Evolutionary conservation across 1,140 invertebrate genomes (phyloP).

Genomic region (Heliconius eleuchia): DNA sequence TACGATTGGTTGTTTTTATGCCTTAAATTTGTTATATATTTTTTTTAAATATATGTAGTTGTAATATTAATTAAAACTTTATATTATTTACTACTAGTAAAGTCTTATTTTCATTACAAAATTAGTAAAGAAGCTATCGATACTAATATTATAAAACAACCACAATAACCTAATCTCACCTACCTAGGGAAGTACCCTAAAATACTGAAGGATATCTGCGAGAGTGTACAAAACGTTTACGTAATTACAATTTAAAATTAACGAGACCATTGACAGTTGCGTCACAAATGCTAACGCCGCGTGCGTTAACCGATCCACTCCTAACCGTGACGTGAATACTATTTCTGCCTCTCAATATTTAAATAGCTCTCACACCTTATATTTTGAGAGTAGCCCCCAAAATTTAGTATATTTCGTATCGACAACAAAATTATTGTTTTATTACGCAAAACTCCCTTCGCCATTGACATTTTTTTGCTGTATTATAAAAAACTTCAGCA

Average conservation of each 20-base stretch:
- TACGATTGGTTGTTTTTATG: too few species aligned
- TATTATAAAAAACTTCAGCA: constrained; percentile 12
- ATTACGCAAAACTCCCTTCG: constrained; percentile 42
- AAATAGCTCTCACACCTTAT: constrained; percentile 61
- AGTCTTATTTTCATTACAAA: too few species aligned
- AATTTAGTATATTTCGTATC: constrained; percentile 34
- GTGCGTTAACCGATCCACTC: constrained; percentile 50
- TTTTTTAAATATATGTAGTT: too few species aligned
- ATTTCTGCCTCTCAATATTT: constrained; percentile 65
- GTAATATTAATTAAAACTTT: too few species aligned
- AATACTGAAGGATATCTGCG: background rate
- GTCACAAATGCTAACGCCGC: constrained; percentile 27
- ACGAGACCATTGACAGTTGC: constrained; percentile 18
- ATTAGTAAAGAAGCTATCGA: too few species aligned
- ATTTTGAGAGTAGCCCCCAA: constrained; percentile 61
- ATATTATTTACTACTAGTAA: too few species aligned
- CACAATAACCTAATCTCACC: too few species aligned
- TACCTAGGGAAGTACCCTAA: background rate
- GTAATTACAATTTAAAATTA: constrained; percentile 1
- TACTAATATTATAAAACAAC: too few species aligned
- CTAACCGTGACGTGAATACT: constrained; percentile 58
- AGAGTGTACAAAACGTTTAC: background rate
- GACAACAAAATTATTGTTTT: constrained; percentile 42
- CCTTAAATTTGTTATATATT: too few species aligned
- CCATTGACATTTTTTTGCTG: constrained; percentile 22